phyloP scores from a whole-genome alignment of 2,113 vertebrate genomes.

The Mugil cephalus region DNA sequence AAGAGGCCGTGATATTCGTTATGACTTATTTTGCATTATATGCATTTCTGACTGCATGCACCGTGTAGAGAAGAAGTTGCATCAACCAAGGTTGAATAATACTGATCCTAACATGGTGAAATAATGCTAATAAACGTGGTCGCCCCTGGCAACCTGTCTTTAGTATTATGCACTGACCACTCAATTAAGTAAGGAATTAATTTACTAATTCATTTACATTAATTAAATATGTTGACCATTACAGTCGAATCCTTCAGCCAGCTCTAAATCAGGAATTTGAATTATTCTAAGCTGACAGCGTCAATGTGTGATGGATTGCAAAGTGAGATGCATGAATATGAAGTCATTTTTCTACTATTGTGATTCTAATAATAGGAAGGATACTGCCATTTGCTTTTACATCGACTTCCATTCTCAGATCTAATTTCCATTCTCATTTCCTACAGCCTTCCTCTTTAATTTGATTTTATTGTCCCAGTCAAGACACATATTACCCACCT shows the following conservation, averaged over 20 bases:
- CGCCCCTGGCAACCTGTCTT: neutral
- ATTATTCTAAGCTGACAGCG: slow-evolving; percentile 10
- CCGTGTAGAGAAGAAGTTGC: too few species aligned
- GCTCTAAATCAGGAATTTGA: slow-evolving; percentile 37
- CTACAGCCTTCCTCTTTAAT: neutral
- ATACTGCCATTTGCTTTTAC: neutral
- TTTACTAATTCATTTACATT: too few species aligned
- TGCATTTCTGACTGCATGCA: too few species aligned
- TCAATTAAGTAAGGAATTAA: too few species aligned
- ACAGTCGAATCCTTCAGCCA: neutral
- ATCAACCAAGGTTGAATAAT: too few species aligned
- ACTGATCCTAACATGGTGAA: too few species aligned
- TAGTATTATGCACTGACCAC: neutral
- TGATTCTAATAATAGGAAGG: neutral
- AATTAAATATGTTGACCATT: slow-evolving; percentile 1
- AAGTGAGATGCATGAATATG: neutral
- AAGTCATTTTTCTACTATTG: neutral
- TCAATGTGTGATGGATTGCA: slow-evolving; percentile 7
- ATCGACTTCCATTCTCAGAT: neutral
- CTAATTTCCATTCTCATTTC: neutral
- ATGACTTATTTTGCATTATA: too few species aligned
- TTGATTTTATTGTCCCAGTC: neutral
- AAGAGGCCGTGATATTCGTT: too few species aligned
- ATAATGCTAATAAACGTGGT: neutral
- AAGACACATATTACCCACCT: neutral